Conservation (phyloP, 2,113 vertebrate species). For the cat (Felis catus) region F.catus_Fca126_mat1.0 CM031415.1:158852001-158852500, state of each 20-base stretch:
- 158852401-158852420: neutral
- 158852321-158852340: neutral
- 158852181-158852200: no score
- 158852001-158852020: slow-evolving; percentile 1
- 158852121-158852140: no score
- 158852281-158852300: neutral
- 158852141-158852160: no score
- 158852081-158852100: neutral
- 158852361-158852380: neutral
- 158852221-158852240: no score
- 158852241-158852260: no score
- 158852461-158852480: neutral
- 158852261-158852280: no score
- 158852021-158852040: neutral
- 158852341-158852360: neutral
- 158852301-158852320: neutral
- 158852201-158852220: no score
- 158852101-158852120: no score
- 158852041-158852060: neutral
- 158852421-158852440: neutral
- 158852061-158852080: neutral
- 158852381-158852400: neutral
- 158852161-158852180: no score
- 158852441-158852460: neutral
- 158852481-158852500: neutral